A percentile compares a stretch with the other conserved stretches of the same genome.
These are phyloP conservation scores for Characodon lateralis DNA, from an alignment of 2,797 vertebrate genomes.

Conservation along the genomic window DNA sequence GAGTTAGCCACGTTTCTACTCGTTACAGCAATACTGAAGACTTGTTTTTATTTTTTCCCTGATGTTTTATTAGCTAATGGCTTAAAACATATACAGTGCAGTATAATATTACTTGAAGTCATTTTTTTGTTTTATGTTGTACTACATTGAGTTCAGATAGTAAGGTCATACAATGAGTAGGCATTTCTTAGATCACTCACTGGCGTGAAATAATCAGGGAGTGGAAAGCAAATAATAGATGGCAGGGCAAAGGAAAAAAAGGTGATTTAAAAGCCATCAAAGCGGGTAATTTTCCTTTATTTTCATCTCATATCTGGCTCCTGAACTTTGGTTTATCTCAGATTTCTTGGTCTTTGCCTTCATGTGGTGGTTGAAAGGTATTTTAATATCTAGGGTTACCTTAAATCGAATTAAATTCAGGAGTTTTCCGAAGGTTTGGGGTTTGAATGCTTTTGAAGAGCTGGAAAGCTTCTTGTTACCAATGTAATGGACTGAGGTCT, in stretches of 20 bases:
- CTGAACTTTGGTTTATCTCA: not conserved
- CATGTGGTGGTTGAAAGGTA: not conserved
- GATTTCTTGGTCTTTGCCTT: not conserved
- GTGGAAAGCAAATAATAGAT: conserved; percentile 60
- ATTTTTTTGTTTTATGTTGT: not conserved
- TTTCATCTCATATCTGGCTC: not conserved
- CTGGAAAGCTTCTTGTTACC: not conserved
- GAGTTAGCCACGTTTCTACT: not conserved
- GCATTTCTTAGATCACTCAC: not conserved
- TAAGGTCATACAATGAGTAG: not conserved
- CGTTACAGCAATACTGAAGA: not conserved
- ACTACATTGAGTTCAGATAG: not conserved
- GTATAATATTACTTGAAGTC: not conserved
- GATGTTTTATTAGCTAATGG: not conserved
- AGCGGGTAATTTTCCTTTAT: not conserved
- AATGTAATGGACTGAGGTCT: not conserved
- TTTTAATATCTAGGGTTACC: too few species aligned
- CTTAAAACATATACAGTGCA: not conserved
- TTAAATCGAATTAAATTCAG: too few species aligned
- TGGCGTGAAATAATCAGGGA: not conserved
- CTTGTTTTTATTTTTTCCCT: not conserved
- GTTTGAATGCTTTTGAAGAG: conserved; percentile 15
- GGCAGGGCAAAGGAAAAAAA: conserved; percentile 29
- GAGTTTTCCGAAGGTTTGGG: too few species aligned
- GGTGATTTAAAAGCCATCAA: not conserved